Evolutionary conservation across 2,113 vertebrate species (phyloP).

Genomic region (Gavialis gangeticus): DNA sequence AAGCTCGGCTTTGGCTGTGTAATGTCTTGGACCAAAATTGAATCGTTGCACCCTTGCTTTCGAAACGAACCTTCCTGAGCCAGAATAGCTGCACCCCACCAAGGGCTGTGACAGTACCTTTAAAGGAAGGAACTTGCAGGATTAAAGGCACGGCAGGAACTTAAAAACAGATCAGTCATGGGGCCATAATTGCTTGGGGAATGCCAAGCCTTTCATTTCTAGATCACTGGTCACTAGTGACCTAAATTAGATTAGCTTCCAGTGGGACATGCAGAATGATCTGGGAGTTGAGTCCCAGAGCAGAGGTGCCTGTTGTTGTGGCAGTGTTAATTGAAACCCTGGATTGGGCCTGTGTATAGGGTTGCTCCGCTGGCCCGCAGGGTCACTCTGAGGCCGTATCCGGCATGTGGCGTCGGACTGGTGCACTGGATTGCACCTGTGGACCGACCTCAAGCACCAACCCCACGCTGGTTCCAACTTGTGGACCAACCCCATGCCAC

Average conservation of each 20-base stretch:
- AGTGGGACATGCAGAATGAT: background rate
- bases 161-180: background rate
- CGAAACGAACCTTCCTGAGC: background rate
- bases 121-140: background rate
- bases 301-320: background rate
- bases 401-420: too few species aligned
- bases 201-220: background rate
- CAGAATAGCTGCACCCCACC: background rate
- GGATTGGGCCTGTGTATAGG: too few species aligned
- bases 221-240: background rate
- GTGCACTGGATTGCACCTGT: too few species aligned
- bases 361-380: too few species aligned
- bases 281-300: background rate
- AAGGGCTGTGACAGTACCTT: background rate
- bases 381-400: too few species aligned
- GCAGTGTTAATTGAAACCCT: too few species aligned
- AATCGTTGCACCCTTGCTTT: background rate
- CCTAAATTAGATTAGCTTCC: background rate
- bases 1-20: background rate
- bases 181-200: background rate
- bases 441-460: too few species aligned
- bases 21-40: accelerated
- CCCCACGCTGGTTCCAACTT: too few species aligned
- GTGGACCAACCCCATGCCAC: too few species aligned
- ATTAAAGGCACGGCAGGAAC: accelerated